Evolutionary conservation across 2,888 invertebrate genomes (phyloP), one percentile per base, ranked within the genome.

Genomic region (Entomobrya multifasciata): DNA sequence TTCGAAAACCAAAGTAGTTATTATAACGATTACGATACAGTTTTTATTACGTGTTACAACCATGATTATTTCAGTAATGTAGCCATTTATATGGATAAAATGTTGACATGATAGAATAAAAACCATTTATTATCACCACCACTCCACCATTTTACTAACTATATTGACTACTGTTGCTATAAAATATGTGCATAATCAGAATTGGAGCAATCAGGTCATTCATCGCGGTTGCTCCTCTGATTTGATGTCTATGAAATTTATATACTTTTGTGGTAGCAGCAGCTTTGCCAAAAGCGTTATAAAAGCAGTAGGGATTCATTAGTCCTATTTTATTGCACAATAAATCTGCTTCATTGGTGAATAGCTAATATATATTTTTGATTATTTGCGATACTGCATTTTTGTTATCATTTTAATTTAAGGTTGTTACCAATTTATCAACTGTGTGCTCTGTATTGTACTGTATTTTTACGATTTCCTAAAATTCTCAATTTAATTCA

Each of bases 121-220:
- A 72, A 57, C 72, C 57, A 60, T 70, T 72, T 67, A 60, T 81
- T 82, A 79, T 79, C 65, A 65, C 65, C 30, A 62, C 5, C 36
- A 52, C 52, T 8, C 6, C 52, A 4, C 36, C 36, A 36, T 36
- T 6, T 15, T 49, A n/a, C 49, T 49, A 49, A 3, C 57, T 57
- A 17, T 57, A 22, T 25, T 57, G 20, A 11, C 25, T 30, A 20
- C 30, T 60, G n/a, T n/a, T 49, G 72, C 72, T 25, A 52, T 76
- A 76, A 76, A 76, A 76, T 76, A 76, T 76, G 74, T 76, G 55
- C 74, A 76, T 76, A 76, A 52, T 55, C 74, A 65, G 49, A 79
- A 79, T 79, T 79, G 79, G 62, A 79, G 79, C 79, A 79, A 79
- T 79, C 79, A 79, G 79, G 79, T 79, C 79, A 79, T 79, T 79